These are phyloP conservation scores for Pelodiscus sinensis DNA, from an alignment of 2,113 vertebrate genomes.

Conservation along the genomic window DNA sequence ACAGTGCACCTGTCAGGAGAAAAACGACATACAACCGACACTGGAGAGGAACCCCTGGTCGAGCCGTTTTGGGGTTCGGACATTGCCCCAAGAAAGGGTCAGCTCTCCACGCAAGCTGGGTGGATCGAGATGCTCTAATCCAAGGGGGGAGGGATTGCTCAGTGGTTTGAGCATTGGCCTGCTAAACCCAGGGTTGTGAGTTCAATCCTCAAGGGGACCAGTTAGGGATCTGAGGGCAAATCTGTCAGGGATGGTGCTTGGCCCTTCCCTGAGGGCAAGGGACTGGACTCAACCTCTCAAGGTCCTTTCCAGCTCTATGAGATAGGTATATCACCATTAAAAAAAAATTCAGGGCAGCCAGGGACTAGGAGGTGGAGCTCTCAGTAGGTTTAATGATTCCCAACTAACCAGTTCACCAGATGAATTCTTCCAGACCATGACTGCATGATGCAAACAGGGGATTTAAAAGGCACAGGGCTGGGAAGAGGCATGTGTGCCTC, in stretches of 20 bases:
- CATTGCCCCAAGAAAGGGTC: background rate
- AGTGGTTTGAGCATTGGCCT: too few relatives aligned
- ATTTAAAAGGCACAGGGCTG: background rate
- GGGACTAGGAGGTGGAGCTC: background rate
- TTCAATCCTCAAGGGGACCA: too few relatives aligned
- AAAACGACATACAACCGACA: accelerated
- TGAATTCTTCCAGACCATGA: background rate
- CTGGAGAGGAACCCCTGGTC: accelerated
- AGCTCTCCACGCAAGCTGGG: background rate
- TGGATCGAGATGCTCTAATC: background rate
- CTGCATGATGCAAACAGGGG: background rate
- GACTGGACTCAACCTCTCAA: too few relatives aligned
- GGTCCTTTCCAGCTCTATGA: too few relatives aligned
- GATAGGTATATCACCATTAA: too few relatives aligned
- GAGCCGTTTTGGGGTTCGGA: background rate
- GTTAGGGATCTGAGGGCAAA: too few relatives aligned
- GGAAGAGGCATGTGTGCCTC: background rate
- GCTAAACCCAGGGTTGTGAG: too few relatives aligned
- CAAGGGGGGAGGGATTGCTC: too few relatives aligned
- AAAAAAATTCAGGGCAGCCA: background rate
- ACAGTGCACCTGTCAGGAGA: background rate
- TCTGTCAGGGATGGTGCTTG: too few relatives aligned
- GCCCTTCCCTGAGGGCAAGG: too few relatives aligned
- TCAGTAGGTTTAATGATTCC: background rate
- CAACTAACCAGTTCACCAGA: background rate